phyloP scores from a whole-genome alignment of 64 coral and sea anemone genomes.

The Dendrophyllia cribrosa region DNA sequence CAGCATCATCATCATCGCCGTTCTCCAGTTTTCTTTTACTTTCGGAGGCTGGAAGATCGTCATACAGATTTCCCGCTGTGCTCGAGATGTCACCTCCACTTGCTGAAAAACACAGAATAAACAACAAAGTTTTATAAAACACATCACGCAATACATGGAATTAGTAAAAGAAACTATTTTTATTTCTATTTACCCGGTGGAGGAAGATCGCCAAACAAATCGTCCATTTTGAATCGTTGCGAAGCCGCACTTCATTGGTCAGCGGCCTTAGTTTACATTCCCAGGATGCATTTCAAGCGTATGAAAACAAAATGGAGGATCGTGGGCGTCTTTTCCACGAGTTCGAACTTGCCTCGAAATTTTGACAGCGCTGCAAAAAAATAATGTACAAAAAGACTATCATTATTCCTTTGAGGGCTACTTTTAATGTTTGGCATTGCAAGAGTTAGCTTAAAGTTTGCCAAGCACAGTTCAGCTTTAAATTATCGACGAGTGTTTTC shows the following conservation, averaged over 20 bases:
- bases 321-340: neutral
- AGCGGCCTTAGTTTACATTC: neutral
- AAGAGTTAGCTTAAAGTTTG: constrained; percentile 7
- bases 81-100: neutral
- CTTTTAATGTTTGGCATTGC: neutral
- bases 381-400: neutral
- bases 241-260: neutral
- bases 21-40: constrained; percentile 22
- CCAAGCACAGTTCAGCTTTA: neutral
- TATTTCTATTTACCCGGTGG: neutral
- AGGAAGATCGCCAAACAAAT: constrained; percentile 40
- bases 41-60: constrained; percentile 9
- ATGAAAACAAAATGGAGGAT: constrained; percentile 1
- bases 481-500: neutral
- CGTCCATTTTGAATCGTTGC: constrained; percentile 39
- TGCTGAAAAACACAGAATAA: neutral
- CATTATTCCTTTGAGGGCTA: neutral
- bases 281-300: neutral
- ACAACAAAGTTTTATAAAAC: too few species aligned
- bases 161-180: neutral
- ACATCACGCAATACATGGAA: neutral
- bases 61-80: constrained; percentile 13
- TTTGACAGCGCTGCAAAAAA: neutral
- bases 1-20: neutral
- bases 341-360: neutral